phyloP scores from a whole-genome alignment of 2,797 vertebrate genomes.

The Leucoraja ocellata region DNA sequence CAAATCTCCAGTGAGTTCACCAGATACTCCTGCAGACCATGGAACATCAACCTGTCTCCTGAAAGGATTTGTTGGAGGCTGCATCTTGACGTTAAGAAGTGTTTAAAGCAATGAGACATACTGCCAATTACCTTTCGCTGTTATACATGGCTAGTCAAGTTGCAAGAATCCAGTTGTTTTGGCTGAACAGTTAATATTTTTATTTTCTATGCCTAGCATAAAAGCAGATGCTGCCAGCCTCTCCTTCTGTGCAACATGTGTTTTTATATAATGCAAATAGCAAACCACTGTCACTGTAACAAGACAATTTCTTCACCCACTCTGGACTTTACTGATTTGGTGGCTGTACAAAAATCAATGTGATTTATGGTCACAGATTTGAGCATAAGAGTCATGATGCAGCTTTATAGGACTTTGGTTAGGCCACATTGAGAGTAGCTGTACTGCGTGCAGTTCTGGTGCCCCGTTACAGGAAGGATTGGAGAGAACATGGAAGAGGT shows the following conservation, averaged over 20 bases:
- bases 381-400: too few relatives aligned
- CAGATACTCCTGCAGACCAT: neutral
- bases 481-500: too few relatives aligned
- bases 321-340: neutral
- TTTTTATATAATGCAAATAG: neutral
- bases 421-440: too few relatives aligned
- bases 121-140: neutral
- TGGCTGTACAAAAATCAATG: neutral
- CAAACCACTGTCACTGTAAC: neutral
- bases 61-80: neutral
- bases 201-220: neutral
- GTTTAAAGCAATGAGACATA: neutral
- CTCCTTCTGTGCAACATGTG: neutral
- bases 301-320: neutral
- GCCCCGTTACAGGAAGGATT: too few relatives aligned
- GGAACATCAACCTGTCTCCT: neutral
- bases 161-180: neutral
- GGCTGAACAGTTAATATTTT: neutral
- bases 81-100: neutral
- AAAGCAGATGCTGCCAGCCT: neutral
- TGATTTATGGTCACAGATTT: neutral
- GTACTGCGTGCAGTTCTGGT: too few relatives aligned
- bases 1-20: neutral
- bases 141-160: neutral
- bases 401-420: too few relatives aligned